phyloP scores from a whole-genome alignment of 2,888 invertebrate genomes.

The Idaea dimidiata region DNA sequence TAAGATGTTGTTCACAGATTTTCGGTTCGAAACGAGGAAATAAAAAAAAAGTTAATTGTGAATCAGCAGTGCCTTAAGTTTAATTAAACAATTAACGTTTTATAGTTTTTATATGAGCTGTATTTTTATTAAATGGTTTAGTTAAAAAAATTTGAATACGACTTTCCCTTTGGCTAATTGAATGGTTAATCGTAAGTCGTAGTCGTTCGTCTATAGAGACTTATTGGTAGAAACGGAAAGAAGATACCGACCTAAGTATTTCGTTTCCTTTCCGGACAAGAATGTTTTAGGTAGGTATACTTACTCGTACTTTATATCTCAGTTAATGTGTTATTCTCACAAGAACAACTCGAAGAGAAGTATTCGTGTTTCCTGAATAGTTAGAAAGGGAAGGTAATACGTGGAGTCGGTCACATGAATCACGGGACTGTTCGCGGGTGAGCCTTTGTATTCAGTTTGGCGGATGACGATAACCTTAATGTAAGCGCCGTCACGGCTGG shows the following conservation, averaged over 20 bases:
- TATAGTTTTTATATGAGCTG: too few relatives aligned
- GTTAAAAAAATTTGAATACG: too few relatives aligned
- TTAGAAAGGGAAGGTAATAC: slow-evolving; percentile 54
- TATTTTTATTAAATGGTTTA: too few relatives aligned
- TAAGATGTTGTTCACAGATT: too few relatives aligned
- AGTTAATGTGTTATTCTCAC: slow-evolving; percentile 36
- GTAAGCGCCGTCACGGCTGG: slow-evolving; percentile 79
- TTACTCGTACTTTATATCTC: slow-evolving; percentile 18
- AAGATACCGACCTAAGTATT: slow-evolving; percentile 4
- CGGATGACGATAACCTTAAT: slow-evolving; percentile 79
- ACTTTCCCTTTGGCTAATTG: too few relatives aligned
- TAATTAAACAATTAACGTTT: too few relatives aligned
- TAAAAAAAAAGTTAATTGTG: neutral
- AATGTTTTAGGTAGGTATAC: slow-evolving; percentile 13
- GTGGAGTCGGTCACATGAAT: slow-evolving; percentile 68
- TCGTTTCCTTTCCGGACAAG: slow-evolving; percentile 23
- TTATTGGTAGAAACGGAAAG: neutral
- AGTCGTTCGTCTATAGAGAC: too few relatives aligned
- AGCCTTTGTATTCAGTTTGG: slow-evolving; percentile 77
- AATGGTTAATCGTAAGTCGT: too few relatives aligned
- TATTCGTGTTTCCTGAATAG: slow-evolving; percentile 54
- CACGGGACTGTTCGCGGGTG: slow-evolving; percentile 64
- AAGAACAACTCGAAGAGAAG: slow-evolving; percentile 36
- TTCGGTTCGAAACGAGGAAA: too few relatives aligned
- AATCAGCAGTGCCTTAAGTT: too few relatives aligned